A percentile compares a stretch with the other conserved stretches of the same genome.
phyloP scores from a whole-genome alignment of 1,140 invertebrate species.

The Drosophila asahinai region DNA sequence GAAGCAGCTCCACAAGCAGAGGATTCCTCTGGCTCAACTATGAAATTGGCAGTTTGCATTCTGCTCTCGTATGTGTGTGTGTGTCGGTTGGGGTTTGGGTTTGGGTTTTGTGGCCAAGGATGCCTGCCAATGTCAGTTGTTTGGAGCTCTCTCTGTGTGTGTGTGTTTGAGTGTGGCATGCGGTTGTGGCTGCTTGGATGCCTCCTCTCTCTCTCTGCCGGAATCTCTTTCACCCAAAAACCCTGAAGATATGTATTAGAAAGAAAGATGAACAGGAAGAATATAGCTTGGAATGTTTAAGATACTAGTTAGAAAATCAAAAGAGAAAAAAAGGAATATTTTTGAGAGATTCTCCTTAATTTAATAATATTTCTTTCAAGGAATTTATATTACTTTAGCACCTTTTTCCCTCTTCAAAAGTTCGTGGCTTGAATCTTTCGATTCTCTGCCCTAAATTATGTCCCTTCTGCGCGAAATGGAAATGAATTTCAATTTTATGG shows the following conservation, averaged over 20 bases:
- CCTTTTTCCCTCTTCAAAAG: slow-evolving; percentile 21
- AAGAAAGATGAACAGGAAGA: not conserved
- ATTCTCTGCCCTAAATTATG: slow-evolving; percentile 11
- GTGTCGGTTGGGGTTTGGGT: slow-evolving; percentile 44
- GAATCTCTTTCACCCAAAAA: slow-evolving; percentile 47
- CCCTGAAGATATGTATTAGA: slow-evolving; percentile 5
- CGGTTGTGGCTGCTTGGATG: slow-evolving; percentile 31
- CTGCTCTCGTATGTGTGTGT: slow-evolving; percentile 47
- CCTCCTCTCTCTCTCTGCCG: slow-evolving; percentile 25
- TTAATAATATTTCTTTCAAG: slow-evolving; percentile 12
- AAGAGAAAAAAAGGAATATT: too few relatives aligned
- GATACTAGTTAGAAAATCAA: too few relatives aligned
- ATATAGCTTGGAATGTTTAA: not conserved
- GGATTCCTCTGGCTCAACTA: slow-evolving; percentile 59
- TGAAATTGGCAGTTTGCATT: slow-evolving; percentile 81
- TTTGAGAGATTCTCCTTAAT: not conserved
- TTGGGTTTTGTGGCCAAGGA: slow-evolving; percentile 57
- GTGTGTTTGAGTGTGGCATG: slow-evolving; percentile 66
- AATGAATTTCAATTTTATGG: slow-evolving; percentile 82
- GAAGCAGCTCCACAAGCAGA: slow-evolving; percentile 10
- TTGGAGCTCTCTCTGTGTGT: slow-evolving; percentile 33
- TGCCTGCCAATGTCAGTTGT: slow-evolving; percentile 64
- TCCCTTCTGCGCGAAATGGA: slow-evolving; percentile 37
- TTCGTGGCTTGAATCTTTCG: slow-evolving; percentile 74
- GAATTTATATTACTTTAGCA: slow-evolving; percentile 3